phyloP scores from a whole-genome alignment of 2,113 vertebrate species.

The Leptocoma aspasia region DNA sequence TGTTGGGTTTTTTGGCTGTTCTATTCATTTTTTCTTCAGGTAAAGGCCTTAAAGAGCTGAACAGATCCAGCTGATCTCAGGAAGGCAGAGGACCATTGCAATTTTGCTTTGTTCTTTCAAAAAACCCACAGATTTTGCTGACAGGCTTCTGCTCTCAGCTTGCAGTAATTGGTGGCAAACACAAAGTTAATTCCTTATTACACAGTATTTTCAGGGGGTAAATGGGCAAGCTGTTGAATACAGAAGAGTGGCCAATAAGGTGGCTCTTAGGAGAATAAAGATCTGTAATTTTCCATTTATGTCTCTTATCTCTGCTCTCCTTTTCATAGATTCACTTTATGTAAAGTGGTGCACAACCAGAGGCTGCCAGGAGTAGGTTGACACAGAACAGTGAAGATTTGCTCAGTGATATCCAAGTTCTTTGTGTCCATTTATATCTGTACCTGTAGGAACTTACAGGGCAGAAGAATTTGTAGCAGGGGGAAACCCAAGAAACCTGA shows the following conservation, averaged over 20 bases:
- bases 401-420: not conserved
- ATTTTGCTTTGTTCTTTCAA: constrained; percentile 8
- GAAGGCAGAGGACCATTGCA: not conserved
- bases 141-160: constrained; percentile 12
- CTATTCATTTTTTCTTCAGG: not conserved
- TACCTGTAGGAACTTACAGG: not conserved
- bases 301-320: not conserved
- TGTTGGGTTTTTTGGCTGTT: too few relatives aligned
- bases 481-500: not conserved
- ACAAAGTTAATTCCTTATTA: constrained; percentile 30
- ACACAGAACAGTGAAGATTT: not conserved
- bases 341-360: not conserved
- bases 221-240: not conserved
- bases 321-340: not conserved
- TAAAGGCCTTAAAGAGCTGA: not conserved
- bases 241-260: not conserved
- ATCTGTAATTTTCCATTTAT: not conserved
- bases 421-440: not conserved
- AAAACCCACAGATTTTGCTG: not conserved
- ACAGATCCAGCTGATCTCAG: not conserved
- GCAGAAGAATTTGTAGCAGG: not conserved
- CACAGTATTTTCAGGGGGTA: not conserved
- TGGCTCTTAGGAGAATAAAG: not conserved
- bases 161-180: constrained; percentile 34
- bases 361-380: not conserved